These are phyloP conservation scores for Caretta caretta DNA, from an alignment of 2,113 vertebrate genomes.

Conservation along the genomic window DNA sequence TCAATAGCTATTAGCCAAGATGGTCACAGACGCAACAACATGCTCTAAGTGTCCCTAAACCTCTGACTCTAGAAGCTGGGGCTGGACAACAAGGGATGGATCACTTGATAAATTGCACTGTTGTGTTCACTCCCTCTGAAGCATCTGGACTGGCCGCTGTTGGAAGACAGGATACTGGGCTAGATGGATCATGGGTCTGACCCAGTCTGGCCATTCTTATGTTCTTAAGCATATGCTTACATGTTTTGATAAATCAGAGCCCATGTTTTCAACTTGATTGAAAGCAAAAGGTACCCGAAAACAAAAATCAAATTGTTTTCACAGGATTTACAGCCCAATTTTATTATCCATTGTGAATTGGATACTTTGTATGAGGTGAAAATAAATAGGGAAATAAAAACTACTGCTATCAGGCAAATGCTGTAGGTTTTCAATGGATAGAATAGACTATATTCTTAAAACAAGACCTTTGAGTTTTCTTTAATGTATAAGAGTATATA, in stretches of 20 bases:
- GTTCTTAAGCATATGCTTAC: not conserved
- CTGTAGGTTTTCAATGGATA: constrained; percentile 45
- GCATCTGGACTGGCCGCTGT: not conserved
- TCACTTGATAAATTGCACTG: no score
- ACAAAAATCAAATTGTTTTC: not conserved
- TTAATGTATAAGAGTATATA: constrained; percentile 40
- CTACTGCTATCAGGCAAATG: constrained; percentile 33
- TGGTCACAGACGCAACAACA: not conserved
- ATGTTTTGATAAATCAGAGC: constrained; percentile 20
- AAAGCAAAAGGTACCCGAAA: constrained; percentile 24
- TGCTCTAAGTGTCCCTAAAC: not conserved
- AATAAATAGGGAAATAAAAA: constrained; percentile 6
- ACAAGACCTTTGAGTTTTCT: not conserved
- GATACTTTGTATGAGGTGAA: constrained; percentile 8
- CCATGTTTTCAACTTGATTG: not conserved
- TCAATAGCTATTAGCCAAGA: not conserved
- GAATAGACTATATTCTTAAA: constrained; percentile 11
- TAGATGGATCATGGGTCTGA: not conserved
- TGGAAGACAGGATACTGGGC: not conserved
- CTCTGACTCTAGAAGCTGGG: not conserved
- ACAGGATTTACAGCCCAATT: constrained; percentile 32
- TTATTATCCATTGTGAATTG: not conserved
- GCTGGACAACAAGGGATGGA: not conserved
- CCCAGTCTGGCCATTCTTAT: not conserved
- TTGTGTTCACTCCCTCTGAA: not conserved